Percentiles rank a stretch among this genome's conserved stretches.
These are phyloP conservation scores for Xiphias gladius DNA, from an alignment of 2,113 vertebrate species.

Conservation along the genomic window DNA sequence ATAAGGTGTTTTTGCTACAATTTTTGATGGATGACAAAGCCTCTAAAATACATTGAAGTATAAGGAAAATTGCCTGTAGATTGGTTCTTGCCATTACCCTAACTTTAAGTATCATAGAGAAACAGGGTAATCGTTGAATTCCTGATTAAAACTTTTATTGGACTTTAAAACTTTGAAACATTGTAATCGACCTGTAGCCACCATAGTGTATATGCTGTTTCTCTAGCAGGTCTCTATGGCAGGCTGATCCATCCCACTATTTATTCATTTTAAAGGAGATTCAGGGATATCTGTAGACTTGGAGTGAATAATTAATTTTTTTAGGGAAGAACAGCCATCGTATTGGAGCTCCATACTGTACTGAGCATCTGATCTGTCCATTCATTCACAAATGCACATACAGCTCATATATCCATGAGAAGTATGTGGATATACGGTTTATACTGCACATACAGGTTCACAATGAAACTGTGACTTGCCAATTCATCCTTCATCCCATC, in stretches of 20 bases:
- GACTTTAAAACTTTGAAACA: background rate
- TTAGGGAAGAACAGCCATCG: background rate
- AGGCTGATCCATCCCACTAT: background rate
- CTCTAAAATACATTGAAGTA: background rate
- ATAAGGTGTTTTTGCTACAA: too few species aligned
- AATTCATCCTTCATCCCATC: constrained; percentile 49
- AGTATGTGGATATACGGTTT: background rate
- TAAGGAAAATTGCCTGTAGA: background rate
- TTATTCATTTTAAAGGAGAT: background rate
- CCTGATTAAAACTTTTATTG: background rate
- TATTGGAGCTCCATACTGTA: background rate
- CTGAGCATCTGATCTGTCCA: background rate
- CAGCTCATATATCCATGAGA: background rate
- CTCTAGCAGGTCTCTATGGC: background rate
- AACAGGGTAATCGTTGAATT: background rate
- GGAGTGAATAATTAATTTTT: background rate
- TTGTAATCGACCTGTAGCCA: background rate
- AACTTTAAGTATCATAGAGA: background rate
- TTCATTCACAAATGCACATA: background rate
- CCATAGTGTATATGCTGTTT: background rate
- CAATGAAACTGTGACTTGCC: background rate
- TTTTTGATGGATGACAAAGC: background rate
- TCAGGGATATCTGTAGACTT: background rate
- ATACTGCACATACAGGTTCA: constrained; percentile 2
- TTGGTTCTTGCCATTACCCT: background rate